Evolutionary conservation across 2,888 invertebrate genomes (phyloP).

Genomic region (Anaspis maculata): DNA sequence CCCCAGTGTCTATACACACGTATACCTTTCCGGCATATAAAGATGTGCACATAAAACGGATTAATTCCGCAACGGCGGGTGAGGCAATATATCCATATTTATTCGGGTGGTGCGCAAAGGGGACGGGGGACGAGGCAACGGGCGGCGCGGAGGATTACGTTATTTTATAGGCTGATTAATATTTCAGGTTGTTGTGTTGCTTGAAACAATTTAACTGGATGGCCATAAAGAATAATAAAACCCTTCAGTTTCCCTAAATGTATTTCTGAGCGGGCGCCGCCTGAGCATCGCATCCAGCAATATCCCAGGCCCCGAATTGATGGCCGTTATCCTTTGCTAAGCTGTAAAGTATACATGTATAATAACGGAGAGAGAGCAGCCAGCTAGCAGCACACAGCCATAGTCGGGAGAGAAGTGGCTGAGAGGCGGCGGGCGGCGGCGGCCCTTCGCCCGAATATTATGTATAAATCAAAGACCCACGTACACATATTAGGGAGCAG

Average conservation of each 20-base stretch:
- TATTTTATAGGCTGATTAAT: conserved; percentile 24
- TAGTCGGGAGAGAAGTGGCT: conserved; percentile 16
- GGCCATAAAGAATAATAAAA: conserved; percentile 23
- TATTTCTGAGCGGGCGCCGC: conserved; percentile 16
- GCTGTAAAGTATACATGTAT: conserved; percentile 26
- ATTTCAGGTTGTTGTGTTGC: conserved; percentile 22
- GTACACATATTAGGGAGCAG: conserved; percentile 30
- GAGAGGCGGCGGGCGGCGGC: conserved; percentile 16
- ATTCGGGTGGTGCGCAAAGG: too few relatives aligned
- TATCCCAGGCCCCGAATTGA: conserved; percentile 19
- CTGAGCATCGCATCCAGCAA: conserved; percentile 16
- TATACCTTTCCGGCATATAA: too few relatives aligned
- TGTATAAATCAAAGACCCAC: conserved; percentile 33
- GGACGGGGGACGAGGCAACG: too few relatives aligned
- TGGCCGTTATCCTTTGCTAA: conserved; percentile 24
- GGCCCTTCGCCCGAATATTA: conserved; percentile 28
- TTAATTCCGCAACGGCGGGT: too few relatives aligned
- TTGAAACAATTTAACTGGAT: conserved; percentile 23
- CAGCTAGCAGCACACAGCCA: too few relatives aligned
- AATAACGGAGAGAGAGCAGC: conserved; percentile 17
- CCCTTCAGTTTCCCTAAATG: conserved; percentile 22
- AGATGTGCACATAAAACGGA: too few relatives aligned
- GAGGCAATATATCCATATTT: too few relatives aligned
- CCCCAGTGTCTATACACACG: too few relatives aligned
- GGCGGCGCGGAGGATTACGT: too few relatives aligned